Base-by-base conservation (phyloP, 2,797 vertebrate genomes). In the Telmatherina bonti region DNA sequence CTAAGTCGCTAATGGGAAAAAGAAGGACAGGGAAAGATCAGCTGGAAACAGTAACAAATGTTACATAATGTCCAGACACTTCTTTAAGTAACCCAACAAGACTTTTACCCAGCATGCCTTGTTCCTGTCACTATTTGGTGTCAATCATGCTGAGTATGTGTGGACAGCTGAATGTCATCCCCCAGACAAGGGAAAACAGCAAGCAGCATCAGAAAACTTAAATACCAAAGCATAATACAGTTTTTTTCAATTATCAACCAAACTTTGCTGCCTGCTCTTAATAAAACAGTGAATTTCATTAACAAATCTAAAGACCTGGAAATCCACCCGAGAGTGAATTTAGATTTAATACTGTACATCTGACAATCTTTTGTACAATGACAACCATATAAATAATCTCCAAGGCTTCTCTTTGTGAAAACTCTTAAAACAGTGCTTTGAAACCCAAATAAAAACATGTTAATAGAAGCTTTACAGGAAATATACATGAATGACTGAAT, bases 261-360 rank as follows among this genome's bases (percentile, higher is more conserved):
- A 72, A 79, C 43, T 59, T 43, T n/a, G 0, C 24, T 13, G 27
- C 31, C 38, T 24, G 33, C 18, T 65, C 38, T 43, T 33, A 41
- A 45, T 61, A 66, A 81, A 82, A 83, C 70, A 78, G 51, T 59
- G 53, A 72, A 55, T 65, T 24, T 63, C 52, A 77, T 63, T 62
- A 82, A 85, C 30, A 62, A 82, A 72, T 67, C 59, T 78, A 61
- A 81, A 82, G 65, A 87, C 62, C 55, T 76, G 71, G 75, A n/a
- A 78, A 83, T 78, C 81, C 77, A 74, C 72, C 83, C 54, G 0
- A 66, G 64, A 81, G 80, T 16, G 75, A 87, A 76, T 70, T 74
- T 76, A 72, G 70, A 69, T 92, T 87, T 87, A 90, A 92, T 92
- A 86, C 85, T 90, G 81, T 89, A 89, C 85, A 90, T 30, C 73